A percentile compares a stretch with the other conserved stretches of the same genome.
Evolutionary conservation across 2,113 vertebrate genomes (phyloP).

Genomic region (Tetrax tetrax): DNA sequence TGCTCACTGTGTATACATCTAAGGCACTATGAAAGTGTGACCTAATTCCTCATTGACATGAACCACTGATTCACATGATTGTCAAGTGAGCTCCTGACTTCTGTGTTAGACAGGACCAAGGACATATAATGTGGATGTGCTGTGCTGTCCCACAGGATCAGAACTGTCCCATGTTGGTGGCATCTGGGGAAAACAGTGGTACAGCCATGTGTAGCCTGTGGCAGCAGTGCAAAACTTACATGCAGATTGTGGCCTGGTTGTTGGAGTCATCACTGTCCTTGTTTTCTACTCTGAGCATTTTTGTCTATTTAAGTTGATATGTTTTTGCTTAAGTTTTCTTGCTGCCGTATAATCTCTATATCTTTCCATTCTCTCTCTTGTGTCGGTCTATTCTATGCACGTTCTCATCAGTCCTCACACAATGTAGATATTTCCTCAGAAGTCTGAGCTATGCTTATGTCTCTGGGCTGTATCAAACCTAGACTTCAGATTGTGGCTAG

Average conservation of each 20-base stretch:
- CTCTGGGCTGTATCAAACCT: background rate
- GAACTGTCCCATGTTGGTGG: background rate
- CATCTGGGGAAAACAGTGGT: no score
- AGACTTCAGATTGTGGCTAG: background rate
- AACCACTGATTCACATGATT: background rate
- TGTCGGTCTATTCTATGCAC: accelerated
- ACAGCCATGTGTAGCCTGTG: accelerated
- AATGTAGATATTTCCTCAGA: background rate
- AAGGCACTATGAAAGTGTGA: background rate
- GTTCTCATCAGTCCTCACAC: accelerated
- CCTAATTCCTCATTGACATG: background rate
- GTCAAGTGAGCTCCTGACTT: background rate
- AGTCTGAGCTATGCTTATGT: background rate
- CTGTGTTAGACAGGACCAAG: background rate
- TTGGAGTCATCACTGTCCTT: background rate
- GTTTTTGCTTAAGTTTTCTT: background rate
- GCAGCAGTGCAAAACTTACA: background rate
- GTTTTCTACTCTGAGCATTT: background rate
- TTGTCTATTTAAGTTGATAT: background rate
- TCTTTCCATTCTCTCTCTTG: background rate
- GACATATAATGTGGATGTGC: background rate
- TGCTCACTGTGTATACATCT: accelerated
- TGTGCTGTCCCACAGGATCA: background rate
- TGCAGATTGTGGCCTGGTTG: background rate
- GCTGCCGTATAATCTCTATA: background rate